Evolutionary conservation across 2,888 invertebrate genomes (phyloP), one percentile per base, ranked within the genome.

Genomic region (Dicranocentrus wangi): DNA sequence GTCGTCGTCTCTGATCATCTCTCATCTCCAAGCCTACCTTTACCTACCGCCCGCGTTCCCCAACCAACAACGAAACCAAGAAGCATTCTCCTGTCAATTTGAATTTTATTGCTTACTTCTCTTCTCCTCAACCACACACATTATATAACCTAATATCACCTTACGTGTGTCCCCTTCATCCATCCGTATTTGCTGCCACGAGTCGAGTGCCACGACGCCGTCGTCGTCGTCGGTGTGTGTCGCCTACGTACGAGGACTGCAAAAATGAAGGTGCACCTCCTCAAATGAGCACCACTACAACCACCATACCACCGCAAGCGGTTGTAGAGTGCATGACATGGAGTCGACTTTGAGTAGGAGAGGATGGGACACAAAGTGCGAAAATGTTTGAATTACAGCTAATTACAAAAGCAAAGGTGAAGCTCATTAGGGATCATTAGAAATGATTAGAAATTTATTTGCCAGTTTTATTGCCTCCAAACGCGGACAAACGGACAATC

Each of bases 391-490:
- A 78, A 78, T 78, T 71, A 43, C 58, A 28, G 78, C 47, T 78
- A 78, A 78, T 78, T 78, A 58, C 55, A 25, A 17, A 68, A 8
- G 39, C 42, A 78, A 78, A 78, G 78, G 78, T 78, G 71, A 78
- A 71, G 28, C 71, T 78, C 78, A 78, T 78, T 78, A 70, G 27
- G 65, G 65, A 78, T 78, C 78, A 78, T 78, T 78, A 78, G 55
- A 17, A 55, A 65, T 71, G 65, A 71, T 78, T 78, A 78, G 27
- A 55, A 71, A 71, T 78, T 78, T 69, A 77, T 78, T 71, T 65
- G 42, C 58, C 47, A 65, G 21, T 78, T 63, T 78, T 78, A 78
- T 71, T 71, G 58, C 28, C 55, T 17, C 25, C 51, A 69, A n/a
- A n/a, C n/a, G n/a, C n/a, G n/a, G n/a, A n/a, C n/a, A n/a, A n/a